phyloP scores from a whole-genome alignment of 2,113 vertebrate genomes.

The Rhizomys pruinosus region DNA sequence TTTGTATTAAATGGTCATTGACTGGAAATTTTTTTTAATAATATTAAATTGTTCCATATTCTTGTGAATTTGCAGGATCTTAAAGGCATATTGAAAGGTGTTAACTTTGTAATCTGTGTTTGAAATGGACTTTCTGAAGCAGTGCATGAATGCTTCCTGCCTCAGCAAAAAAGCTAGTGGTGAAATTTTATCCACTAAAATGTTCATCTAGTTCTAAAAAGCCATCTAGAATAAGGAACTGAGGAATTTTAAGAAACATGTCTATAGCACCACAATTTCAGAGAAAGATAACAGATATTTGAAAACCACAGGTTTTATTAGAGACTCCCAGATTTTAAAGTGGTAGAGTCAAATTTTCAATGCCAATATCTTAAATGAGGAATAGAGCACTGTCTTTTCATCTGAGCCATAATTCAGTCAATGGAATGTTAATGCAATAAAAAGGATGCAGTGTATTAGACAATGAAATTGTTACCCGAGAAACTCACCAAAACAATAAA shows the following conservation, averaged over 20 bases:
- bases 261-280: not conserved
- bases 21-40: constrained; percentile 39
- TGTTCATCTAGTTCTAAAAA: not conserved
- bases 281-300: not conserved
- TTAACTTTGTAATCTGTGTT: not conserved
- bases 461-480: not conserved
- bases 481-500: not conserved
- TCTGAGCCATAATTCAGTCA: not conserved
- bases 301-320: not conserved
- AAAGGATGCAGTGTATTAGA: not conserved
- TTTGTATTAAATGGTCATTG: not conserved
- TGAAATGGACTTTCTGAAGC: not conserved
- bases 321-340: not conserved
- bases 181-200: not conserved
- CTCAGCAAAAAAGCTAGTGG: not conserved
- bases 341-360: not conserved
- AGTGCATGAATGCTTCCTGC: not conserved
- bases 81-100: not conserved
- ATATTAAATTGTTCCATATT: constrained; percentile 11
- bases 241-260: not conserved
- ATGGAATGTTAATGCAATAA: not conserved
- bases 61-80: not conserved
- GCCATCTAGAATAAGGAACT: not conserved
- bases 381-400: not conserved
- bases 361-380: not conserved